These are phyloP conservation scores for Trisateles emortualis DNA, from an alignment of 2,888 invertebrate species.

Conservation along the genomic window DNA sequence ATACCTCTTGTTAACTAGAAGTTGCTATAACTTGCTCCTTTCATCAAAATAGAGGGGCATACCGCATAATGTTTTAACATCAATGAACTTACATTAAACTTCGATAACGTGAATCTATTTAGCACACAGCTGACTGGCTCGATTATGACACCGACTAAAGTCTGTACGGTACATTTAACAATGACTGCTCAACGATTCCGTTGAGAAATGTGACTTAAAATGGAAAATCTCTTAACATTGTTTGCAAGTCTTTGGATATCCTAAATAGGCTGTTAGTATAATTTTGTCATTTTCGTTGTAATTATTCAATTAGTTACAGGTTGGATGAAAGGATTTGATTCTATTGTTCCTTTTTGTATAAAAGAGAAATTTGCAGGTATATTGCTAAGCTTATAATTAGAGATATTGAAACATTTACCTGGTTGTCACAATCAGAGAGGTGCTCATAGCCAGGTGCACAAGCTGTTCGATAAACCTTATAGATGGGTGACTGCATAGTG, in stretches of 20 bases:
- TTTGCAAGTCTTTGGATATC: slow-evolving; percentile 37
- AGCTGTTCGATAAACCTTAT: too few relatives aligned
- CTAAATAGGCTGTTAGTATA: slow-evolving; percentile 36
- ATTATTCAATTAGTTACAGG: slow-evolving; percentile 23
- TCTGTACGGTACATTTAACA: slow-evolving; percentile 77
- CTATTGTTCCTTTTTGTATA: slow-evolving; percentile 2
- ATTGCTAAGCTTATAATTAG: too few relatives aligned
- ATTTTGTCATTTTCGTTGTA: slow-evolving; percentile 23
- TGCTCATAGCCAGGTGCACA: too few relatives aligned
- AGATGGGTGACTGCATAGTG: too few relatives aligned
- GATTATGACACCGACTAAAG: slow-evolving; percentile 71
- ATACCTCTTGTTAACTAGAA: too few relatives aligned
- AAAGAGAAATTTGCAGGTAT: neutral
- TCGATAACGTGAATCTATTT: slow-evolving; percentile 62
- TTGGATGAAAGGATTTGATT: neutral
- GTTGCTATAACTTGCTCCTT: neutral
- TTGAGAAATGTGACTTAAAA: slow-evolving; percentile 50
- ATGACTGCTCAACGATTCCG: slow-evolving; percentile 51
- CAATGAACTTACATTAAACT: slow-evolving; percentile 53
- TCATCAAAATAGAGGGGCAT: neutral
- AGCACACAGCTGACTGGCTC: slow-evolving; percentile 67
- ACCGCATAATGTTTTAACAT: slow-evolving; percentile 27
- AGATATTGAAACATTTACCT: too few relatives aligned
- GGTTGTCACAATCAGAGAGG: too few relatives aligned
- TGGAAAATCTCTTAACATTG: slow-evolving; percentile 44